Percentiles rank a stretch among this genome's conserved stretches.
Conservation (phyloP, 2,888 invertebrate genomes). For the Tenthredo distinguenda region DNA sequence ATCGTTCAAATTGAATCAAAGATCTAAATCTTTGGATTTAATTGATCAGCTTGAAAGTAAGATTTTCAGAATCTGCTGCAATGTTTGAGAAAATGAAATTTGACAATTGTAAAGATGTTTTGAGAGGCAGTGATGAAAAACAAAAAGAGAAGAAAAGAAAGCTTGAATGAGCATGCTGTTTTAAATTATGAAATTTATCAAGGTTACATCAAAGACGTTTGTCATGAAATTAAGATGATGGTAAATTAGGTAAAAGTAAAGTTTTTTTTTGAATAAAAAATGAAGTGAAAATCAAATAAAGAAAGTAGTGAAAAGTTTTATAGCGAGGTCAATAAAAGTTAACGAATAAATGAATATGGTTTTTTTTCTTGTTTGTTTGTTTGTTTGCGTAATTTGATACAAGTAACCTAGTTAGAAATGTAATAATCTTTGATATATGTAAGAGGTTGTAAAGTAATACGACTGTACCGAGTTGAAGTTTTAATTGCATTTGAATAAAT, state of each 20-base stretch:
- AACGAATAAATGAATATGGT: not conserved
- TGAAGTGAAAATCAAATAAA: not conserved
- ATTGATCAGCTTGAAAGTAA: not conserved
- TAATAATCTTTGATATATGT: not conserved
- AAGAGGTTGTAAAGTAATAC: not conserved
- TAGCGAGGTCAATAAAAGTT: slow-evolving; percentile 2
- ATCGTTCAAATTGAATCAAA: not conserved
- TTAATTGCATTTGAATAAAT: slow-evolving; percentile 49
- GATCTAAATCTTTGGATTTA: not conserved
- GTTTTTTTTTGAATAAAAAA: not conserved
- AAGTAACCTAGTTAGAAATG: not conserved
- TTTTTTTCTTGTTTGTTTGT: not conserved
- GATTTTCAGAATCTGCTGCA: not conserved
- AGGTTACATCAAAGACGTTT: slow-evolving; percentile 17
- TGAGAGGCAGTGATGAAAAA: not conserved
- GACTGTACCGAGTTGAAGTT: not conserved
- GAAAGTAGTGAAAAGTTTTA: not conserved
- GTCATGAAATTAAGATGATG: not conserved
- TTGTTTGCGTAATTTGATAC: not conserved
- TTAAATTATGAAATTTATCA: not conserved
- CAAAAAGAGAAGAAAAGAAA: not conserved
- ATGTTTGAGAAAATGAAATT: not conserved
- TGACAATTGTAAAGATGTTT: not conserved
- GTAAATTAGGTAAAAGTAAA: not conserved
- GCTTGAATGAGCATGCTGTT: not conserved